A percentile compares a stretch with the other conserved stretches of the same genome.
Conservation (phyloP, 2,113 vertebrate species). For the Cranoglanis bouderius region DNA sequence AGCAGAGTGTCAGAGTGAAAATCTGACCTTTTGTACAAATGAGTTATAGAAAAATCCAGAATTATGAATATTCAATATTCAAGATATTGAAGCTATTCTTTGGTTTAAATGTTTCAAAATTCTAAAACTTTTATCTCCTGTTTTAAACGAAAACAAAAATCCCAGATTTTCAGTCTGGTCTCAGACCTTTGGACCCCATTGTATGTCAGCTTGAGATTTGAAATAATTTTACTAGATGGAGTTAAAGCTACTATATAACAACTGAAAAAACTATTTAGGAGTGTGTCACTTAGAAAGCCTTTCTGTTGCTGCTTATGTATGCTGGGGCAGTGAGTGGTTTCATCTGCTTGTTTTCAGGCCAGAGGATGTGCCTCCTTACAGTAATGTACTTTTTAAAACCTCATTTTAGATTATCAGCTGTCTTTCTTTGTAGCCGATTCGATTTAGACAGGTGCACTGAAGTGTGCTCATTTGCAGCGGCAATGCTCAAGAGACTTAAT, state of each 20-base stretch:
- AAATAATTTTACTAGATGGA: background rate
- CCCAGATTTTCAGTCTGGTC: background rate
- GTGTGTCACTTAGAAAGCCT: background rate
- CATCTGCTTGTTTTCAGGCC: background rate
- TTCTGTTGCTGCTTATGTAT: background rate
- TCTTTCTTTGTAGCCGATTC: slow-evolving; percentile 10
- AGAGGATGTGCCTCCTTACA: background rate
- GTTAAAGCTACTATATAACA: background rate
- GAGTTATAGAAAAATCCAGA: background rate
- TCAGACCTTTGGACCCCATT: background rate
- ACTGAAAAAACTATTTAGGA: no score
- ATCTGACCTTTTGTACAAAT: background rate
- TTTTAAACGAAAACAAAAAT: background rate
- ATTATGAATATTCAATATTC: no score
- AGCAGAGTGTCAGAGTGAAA: background rate
- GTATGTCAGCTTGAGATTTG: background rate
- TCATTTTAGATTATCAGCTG: slow-evolving; percentile 10
- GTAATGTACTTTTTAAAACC: background rate
- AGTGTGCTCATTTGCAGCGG: slow-evolving; percentile 29
- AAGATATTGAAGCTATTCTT: background rate
- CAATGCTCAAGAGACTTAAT: slow-evolving; percentile 22
- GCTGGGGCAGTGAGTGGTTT: background rate
- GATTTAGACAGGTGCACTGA: slow-evolving; percentile 30
- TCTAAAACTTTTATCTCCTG: background rate
- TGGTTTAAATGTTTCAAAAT: background rate